A percentile compares a stretch with the other conserved stretches of the same genome.
These are phyloP conservation scores for Gopherus flavomarginatus DNA, from an alignment of 2,113 vertebrate genomes.

Conservation along the genomic window DNA sequence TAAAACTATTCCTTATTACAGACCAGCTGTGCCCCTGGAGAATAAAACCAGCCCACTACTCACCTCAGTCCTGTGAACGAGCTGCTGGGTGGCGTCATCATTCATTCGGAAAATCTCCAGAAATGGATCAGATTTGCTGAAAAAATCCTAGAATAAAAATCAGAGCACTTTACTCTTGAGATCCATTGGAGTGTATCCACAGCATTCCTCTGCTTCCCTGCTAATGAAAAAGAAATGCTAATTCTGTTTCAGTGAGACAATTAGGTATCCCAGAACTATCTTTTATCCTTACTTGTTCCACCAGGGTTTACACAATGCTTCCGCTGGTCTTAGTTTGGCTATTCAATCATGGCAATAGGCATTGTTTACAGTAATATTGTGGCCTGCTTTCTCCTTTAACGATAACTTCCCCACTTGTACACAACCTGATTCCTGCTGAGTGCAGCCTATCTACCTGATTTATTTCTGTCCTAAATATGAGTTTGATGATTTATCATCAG, in stretches of 20 bases:
- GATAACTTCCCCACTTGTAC: not conserved
- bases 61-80: conserved; percentile 98
- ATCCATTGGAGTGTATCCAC: not conserved
- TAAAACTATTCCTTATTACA: not conserved
- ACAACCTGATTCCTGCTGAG: not conserved
- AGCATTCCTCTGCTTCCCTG: not conserved
- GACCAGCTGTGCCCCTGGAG: not conserved
- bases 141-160: conserved; percentile 91
- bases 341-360: not conserved
- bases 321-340: not conserved
- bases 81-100: conserved; percentile 94
- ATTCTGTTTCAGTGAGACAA: not conserved
- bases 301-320: not conserved
- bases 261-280: not conserved
- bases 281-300: not conserved
- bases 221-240: conserved; percentile 23
- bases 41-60: conserved; percentile 18
- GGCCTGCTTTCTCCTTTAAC: not conserved
- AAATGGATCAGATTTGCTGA: conserved; percentile 98
- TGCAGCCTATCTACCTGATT: not conserved
- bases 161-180: conserved; percentile 26
- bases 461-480: not conserved
- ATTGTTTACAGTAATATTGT: not conserved
- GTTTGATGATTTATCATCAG: not conserved
- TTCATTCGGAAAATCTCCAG: conserved; percentile 97